Percentiles rank a stretch among this genome's conserved stretches.
phyloP scores from a whole-genome alignment of 2,113 vertebrate species.

The Malurus alboscapulatus region DNA sequence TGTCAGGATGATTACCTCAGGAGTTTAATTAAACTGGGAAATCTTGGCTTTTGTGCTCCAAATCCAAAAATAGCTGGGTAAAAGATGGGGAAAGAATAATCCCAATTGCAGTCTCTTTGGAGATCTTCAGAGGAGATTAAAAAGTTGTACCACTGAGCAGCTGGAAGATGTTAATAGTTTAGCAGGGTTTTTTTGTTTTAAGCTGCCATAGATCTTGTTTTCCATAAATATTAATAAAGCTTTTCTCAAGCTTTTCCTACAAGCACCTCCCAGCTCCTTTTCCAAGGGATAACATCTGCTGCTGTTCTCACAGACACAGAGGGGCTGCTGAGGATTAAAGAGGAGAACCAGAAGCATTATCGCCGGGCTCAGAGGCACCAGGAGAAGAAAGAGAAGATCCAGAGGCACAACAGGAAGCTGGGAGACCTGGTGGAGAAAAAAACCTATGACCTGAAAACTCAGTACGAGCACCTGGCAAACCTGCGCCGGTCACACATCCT shows the following conservation, averaged over 20 bases:
- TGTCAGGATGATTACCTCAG: background rate
- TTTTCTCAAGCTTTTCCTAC: background rate
- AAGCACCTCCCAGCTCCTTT: background rate
- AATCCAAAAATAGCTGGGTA: background rate
- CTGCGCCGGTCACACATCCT: conserved; percentile 83
- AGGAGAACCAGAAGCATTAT: conserved; percentile 89
- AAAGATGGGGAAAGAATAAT: background rate
- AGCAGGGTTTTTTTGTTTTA: background rate
- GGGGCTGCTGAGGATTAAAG: conserved; percentile 84
- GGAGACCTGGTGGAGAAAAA: conserved; percentile 87
- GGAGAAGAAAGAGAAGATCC: conserved; percentile 95
- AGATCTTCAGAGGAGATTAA: background rate
- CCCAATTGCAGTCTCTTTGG: background rate
- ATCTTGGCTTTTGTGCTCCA: conserved; percentile 29
- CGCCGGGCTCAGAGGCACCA: conserved; percentile 89
- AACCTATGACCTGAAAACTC: conserved; percentile 76
- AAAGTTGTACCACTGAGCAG: background rate
- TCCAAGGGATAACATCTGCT: conserved; percentile 1
- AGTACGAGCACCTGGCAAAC: conserved; percentile 79
- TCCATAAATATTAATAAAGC: background rate
- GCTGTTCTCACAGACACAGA: conserved; percentile 77
- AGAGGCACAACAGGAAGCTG: conserved; percentile 87
- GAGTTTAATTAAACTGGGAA: conserved; percentile 40
- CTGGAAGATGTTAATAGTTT: background rate
- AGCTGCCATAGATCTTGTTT: background rate